Evolutionary conservation across 2,113 vertebrate genomes (phyloP).

Genomic region (Haemorhous mexicanus): DNA sequence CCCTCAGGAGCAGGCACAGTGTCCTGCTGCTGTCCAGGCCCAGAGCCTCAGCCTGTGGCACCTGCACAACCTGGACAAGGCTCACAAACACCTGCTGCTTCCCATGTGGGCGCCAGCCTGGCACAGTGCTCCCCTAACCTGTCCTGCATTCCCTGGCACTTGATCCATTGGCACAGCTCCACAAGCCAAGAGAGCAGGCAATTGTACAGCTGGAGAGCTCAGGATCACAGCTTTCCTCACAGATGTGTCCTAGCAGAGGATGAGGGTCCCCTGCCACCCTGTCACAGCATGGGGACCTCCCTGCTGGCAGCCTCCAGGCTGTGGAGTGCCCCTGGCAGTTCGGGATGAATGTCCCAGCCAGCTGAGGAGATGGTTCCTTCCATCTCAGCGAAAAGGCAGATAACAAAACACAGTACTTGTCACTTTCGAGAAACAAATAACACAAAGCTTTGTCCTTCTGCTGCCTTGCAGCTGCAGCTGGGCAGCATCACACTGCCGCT

Average conservation of each 20-base stretch:
- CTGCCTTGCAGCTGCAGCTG: slow-evolving; percentile 64
- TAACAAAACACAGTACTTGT: slow-evolving; percentile 56
- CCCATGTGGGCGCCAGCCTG: slow-evolving; percentile 30
- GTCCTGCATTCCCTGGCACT: not conserved
- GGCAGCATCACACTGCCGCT: slow-evolving; percentile 23
- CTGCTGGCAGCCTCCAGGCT: not conserved
- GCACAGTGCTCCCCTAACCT: not conserved
- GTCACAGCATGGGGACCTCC: not conserved
- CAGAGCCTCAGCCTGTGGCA: not conserved
- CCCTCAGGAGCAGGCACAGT: not conserved
- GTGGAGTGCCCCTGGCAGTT: not conserved
- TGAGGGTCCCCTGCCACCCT: not conserved
- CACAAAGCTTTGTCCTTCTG: slow-evolving; percentile 59
- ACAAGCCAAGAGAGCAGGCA: not conserved
- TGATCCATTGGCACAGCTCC: not conserved
- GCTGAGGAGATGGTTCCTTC: slow-evolving; percentile 9
- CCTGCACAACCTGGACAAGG: not conserved
- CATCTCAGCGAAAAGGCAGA: not conserved
- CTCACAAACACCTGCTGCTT: slow-evolving; percentile 12
- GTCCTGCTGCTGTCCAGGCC: not conserved
- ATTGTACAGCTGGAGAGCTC: not conserved
- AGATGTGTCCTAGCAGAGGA: not conserved
- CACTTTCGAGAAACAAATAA: slow-evolving; percentile 49
- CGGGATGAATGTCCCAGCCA: not conserved
- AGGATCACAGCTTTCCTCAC: not conserved